These are phyloP conservation scores for Meliscaeva auricollis DNA, from an alignment of 2,888 invertebrate species.

Conservation along the genomic window DNA sequence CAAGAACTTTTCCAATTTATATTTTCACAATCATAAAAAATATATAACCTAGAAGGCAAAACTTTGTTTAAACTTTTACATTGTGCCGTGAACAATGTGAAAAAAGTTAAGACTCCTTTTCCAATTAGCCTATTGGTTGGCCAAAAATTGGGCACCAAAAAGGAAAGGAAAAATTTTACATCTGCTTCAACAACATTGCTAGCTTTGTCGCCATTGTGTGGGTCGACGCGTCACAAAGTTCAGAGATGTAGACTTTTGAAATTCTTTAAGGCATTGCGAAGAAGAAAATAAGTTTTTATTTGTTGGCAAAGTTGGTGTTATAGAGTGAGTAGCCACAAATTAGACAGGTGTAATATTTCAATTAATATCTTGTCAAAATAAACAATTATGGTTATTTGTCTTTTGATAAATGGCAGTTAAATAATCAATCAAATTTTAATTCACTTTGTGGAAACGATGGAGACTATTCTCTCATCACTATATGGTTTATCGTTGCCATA, in stretches of 20 bases:
- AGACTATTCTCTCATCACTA: no score
- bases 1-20: conserved; percentile 12
- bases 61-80: neutral
- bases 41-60: neutral
- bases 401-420: no score
- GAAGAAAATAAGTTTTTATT: no score
- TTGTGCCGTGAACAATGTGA: neutral
- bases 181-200: neutral
- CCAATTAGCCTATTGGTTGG: neutral
- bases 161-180: neutral
- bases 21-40: neutral
- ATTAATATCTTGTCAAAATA: neutral
- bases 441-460: no score
- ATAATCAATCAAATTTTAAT: no score
- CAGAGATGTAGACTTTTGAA: no score
- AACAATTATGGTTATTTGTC: neutral
- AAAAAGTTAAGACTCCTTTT: neutral
- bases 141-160: neutral
- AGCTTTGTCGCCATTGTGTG: neutral
- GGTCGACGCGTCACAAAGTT: neutral
- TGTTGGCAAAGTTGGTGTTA: no score
- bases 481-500: no score
- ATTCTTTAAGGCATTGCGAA: no score
- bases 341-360: conserved; percentile 3
- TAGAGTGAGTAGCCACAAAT: no score